Evolutionary conservation across 35 echinoderm and acorn worm species (phyloP).

Genomic region (Ptychodera flava): DNA sequence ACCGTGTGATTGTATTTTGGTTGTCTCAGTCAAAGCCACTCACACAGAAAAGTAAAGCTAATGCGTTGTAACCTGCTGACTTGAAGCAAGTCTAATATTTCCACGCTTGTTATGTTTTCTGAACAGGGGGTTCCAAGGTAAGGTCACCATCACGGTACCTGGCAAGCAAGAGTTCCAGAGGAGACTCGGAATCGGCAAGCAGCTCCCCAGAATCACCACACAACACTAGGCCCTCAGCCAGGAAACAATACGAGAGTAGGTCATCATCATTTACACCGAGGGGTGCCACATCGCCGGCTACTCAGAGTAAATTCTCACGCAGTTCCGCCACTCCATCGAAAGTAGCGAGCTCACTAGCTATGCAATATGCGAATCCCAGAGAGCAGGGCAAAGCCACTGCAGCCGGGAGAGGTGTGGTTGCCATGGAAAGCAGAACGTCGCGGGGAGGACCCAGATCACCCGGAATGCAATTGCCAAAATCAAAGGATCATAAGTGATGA

Average conservation of each 20-base stretch:
- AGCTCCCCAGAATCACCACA: background rate
- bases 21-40: too few relatives aligned
- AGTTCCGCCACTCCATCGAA: background rate
- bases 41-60: too few relatives aligned
- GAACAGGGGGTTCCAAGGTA: background rate
- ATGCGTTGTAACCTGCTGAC: too few relatives aligned
- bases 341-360: background rate
- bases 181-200: background rate
- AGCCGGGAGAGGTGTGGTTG: background rate
- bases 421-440: too few relatives aligned
- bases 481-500: background rate
- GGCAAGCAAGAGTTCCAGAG: background rate
- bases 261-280: background rate
- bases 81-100: too few relatives aligned
- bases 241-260: background rate
- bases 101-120: too few relatives aligned
- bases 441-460: background rate
- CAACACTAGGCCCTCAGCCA: background rate
- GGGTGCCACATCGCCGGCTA: background rate
- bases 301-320: background rate
- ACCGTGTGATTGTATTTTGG: too few relatives aligned
- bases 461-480: background rate
- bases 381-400: background rate
- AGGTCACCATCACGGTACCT: background rate
- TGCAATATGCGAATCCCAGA: background rate